These are phyloP conservation scores for Steromphala cineraria DNA, from an alignment of 2,888 invertebrate species.

Conservation along the genomic window DNA sequence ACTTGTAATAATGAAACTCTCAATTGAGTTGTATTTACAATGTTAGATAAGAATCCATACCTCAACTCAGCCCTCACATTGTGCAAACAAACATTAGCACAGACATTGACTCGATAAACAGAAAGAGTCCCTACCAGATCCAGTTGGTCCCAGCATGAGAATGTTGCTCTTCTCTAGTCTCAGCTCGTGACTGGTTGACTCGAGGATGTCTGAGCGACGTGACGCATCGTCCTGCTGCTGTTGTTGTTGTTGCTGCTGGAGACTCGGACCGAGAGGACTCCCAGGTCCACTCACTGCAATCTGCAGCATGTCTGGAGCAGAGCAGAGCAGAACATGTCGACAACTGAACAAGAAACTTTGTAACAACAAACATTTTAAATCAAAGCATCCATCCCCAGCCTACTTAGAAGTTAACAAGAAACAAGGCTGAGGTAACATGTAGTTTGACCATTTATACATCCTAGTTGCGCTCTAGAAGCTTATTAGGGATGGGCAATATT, in stretches of 20 bases:
- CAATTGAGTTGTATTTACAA: too few relatives aligned
- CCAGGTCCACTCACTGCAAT: conserved; percentile 86
- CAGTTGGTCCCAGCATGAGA: conserved; percentile 95
- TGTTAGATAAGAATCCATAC: too few relatives aligned
- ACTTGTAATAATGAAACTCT: too few relatives aligned
- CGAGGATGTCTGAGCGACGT: conserved; percentile 55
- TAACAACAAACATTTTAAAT: too few relatives aligned
- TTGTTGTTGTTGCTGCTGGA: conserved; percentile 43
- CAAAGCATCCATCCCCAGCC: too few relatives aligned
- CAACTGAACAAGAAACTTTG: neutral
- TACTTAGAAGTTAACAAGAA: too few relatives aligned
- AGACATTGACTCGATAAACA: too few relatives aligned
- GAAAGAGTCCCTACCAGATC: conserved; percentile 80
- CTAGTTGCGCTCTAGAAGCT: too few relatives aligned
- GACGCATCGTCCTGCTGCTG: conserved; percentile 52
- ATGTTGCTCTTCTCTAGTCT: conserved; percentile 95
- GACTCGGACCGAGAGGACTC: conserved; percentile 78
- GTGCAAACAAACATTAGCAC: too few relatives aligned
- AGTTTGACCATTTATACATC: too few relatives aligned
- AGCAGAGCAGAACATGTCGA: neutral
- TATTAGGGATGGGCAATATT: too few relatives aligned
- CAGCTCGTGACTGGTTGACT: conserved; percentile 60
- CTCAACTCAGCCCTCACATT: too few relatives aligned
- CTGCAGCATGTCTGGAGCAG: conserved; percentile 90
- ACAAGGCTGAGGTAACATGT: neutral